Conservation (phyloP, 2,888 invertebrate genomes). For the Ennomos quercinarius region DNA sequence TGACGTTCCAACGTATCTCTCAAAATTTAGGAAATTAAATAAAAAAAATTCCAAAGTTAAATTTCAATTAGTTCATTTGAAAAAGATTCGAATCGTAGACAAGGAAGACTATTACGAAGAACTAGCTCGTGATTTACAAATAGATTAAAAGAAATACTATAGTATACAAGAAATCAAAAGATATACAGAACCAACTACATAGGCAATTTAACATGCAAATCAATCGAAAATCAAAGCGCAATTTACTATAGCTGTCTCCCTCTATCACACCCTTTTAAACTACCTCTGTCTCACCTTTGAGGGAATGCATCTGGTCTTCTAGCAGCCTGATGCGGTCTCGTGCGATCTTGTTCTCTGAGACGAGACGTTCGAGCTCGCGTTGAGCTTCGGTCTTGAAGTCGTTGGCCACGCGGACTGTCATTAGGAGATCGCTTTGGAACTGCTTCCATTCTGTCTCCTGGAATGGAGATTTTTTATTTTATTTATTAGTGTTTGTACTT, state of each 20-base stretch:
- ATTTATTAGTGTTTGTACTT: no score
- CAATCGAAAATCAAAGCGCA: slow-evolving; percentile 26
- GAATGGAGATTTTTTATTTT: slow-evolving; percentile 18
- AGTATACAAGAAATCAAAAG: slow-evolving; percentile 4
- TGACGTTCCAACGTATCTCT: no score
- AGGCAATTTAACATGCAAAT: slow-evolving; percentile 12
- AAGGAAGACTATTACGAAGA: no score
- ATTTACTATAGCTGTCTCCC: slow-evolving; percentile 13
- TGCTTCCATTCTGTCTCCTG: slow-evolving; percentile 96
- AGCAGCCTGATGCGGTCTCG: slow-evolving; percentile 91
- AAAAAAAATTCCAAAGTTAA: no score
- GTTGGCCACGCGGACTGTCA: slow-evolving; percentile 97
- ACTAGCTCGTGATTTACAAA: no score
- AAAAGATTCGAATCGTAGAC: no score
- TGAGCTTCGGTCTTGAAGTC: slow-evolving; percentile 98
- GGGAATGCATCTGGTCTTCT: slow-evolving; percentile 92
- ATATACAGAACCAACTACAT: slow-evolving; percentile 10
- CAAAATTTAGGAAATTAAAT: no score
- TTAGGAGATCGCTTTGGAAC: slow-evolving; percentile 96
- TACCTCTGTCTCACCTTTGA: slow-evolving; percentile 86
- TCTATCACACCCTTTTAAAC: neutral
- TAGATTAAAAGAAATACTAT: no score
- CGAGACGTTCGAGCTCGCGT: slow-evolving; percentile 91
- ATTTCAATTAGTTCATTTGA: no score
- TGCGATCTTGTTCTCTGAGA: slow-evolving; percentile 92